These are phyloP conservation scores for Mylabris sibirica DNA, from an alignment of 2,888 invertebrate species.

Conservation along the genomic window DNA sequence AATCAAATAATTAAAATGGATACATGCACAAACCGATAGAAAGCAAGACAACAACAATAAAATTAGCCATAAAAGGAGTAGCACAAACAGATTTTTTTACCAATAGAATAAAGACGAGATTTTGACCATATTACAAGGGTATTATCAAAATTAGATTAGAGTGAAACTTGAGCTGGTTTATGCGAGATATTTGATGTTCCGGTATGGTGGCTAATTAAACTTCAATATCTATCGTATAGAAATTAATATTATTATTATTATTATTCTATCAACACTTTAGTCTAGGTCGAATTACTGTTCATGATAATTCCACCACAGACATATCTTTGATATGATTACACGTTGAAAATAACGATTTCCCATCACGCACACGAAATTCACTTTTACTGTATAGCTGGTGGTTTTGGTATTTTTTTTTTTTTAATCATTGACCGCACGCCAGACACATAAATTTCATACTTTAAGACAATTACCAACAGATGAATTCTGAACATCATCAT, in stretches of 20 bases:
- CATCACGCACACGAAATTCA: neutral
- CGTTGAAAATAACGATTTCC: neutral
- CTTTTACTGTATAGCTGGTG: neutral
- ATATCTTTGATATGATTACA: neutral
- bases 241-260: slow-evolving; percentile 1
- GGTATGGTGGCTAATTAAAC: slow-evolving; percentile 7
- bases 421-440: neutral
- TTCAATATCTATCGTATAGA: neutral
- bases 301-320: neutral
- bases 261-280: neutral
- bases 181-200: neutral
- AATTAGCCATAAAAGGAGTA: neutral
- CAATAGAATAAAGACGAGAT: neutral
- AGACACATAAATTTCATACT: slow-evolving; percentile 1
- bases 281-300: neutral
- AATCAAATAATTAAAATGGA: neutral
- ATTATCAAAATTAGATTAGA: neutral
- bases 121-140: neutral
- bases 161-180: neutral
- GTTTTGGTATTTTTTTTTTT: neutral
- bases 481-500: neutral
- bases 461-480: neutral
- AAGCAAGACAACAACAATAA: neutral
- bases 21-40: neutral
- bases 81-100: neutral